phyloP scores from a whole-genome alignment of 1,140 invertebrate species.

The Hirudo medicinalis region DNA sequence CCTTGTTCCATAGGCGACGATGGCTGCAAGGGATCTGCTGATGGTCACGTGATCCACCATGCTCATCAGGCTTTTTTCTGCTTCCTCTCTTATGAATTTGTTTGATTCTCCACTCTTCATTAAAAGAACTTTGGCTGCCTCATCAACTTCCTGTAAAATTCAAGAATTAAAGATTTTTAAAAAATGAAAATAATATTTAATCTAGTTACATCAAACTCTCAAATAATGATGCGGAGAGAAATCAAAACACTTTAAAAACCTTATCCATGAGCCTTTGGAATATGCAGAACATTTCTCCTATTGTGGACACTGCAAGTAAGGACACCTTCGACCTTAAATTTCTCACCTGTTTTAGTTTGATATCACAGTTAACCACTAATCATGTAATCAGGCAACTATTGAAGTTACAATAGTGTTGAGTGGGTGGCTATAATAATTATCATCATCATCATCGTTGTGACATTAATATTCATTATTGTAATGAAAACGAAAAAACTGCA shows the following conservation, averaged over 20 bases:
- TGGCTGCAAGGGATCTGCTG: neutral
- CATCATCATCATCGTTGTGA: neutral
- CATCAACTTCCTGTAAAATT: neutral
- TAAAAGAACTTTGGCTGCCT: neutral
- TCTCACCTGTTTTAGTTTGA: neutral
- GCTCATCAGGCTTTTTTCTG: neutral
- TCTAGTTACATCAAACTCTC: neutral
- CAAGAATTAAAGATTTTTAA: neutral
- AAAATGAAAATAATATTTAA: neutral
- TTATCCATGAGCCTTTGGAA: slow-evolving; percentile 2
- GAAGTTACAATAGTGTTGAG: neutral
- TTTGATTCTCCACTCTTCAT: neutral
- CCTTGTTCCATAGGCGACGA: neutral
- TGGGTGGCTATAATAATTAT: neutral
- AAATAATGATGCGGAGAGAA: too few relatives aligned
- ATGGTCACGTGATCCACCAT: neutral
- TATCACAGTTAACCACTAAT: too few relatives aligned
- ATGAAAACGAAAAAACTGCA: too few relatives aligned
- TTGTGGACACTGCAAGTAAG: slow-evolving; percentile 5
- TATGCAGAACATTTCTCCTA: neutral
- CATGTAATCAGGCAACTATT: too few relatives aligned
- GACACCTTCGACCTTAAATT: slow-evolving; percentile 4
- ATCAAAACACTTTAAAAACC: neutral
- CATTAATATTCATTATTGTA: neutral
- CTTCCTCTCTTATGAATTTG: slow-evolving; percentile 11